Base-by-base conservation (phyloP, 2,113 vertebrate species). In the Dermatemys mawii region DNA sequence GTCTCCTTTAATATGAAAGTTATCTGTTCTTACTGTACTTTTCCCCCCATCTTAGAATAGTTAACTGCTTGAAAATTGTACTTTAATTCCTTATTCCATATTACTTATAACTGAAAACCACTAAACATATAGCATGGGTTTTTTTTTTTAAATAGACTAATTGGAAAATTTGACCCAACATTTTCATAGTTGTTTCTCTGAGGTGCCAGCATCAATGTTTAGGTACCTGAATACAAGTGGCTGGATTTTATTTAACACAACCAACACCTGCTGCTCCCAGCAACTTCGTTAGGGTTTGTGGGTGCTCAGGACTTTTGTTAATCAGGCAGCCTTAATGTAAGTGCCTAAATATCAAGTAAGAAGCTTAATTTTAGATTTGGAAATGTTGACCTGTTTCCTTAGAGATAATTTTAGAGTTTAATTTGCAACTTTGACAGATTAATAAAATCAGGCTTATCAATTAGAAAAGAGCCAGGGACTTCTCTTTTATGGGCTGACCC, bases 251-350 rank as follows among this genome's bases (percentile, higher is more conserved):
- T 29, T 55, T 6, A 11, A 29, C 12, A 0, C 7, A 26, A 17
- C 35, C 22, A 35, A 44, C 35, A 67, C 6, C 16, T 67, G 21
- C 27, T 70, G 19, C 2, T 35, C n/a, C 35, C 27, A 35, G n/a
- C 26, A 38, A 53, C 60, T 51, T 2, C 4, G 1, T 13, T 16
- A 10, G 24, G 3, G 24, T 53, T 3, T 0, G 0, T 5, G 17
- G 26, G 8, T 9, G 12, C 27, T 35, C 13, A 17, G 32, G 11
- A 24, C 21, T 54, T 67, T 35, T 87, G 84, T 24, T 75, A 38
- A 4, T 14, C 2, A 0, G 2, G 38, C 73, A 41, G 13, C 35
- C 46, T 83, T 75, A 16, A 17, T 3, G 2, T 16, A 11, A 17
- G 10, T 82, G 38, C 22, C 26, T 83, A 80, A 73, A 17, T 32